Conservation (phyloP, 2,888 invertebrate genomes). For the Boloria selene region DNA sequence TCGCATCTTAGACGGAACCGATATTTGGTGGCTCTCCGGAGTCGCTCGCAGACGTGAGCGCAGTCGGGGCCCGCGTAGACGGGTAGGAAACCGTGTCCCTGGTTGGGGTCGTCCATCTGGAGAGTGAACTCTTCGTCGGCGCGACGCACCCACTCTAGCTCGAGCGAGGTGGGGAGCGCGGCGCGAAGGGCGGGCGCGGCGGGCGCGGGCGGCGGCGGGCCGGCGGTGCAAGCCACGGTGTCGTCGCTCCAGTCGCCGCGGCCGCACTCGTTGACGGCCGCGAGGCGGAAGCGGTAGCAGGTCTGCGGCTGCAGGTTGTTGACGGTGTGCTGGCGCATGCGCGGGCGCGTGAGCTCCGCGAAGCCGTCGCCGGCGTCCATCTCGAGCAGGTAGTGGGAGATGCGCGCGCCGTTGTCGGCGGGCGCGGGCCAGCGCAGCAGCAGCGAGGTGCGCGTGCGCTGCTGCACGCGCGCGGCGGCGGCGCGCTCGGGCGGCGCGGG, state of each 20-base stretch:
- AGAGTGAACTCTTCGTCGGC: slow-evolving; percentile 91
- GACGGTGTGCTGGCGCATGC: slow-evolving; percentile 88
- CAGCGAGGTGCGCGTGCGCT: slow-evolving; percentile 87
- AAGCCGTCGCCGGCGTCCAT: slow-evolving; percentile 88
- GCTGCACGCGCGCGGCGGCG: slow-evolving; percentile 87
- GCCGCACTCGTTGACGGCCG: slow-evolving; percentile 91
- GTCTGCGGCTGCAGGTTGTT: slow-evolving; percentile 90
- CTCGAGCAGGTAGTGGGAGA: slow-evolving; percentile 89
- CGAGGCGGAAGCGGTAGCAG: slow-evolving; percentile 90
- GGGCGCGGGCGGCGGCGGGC: slow-evolving; percentile 90
- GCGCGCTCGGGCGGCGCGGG: slow-evolving; percentile 90
- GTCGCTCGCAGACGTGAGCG: slow-evolving; percentile 84
- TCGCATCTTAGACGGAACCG: slow-evolving; percentile 91
- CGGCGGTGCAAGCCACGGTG: slow-evolving; percentile 87
- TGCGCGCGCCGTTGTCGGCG: slow-evolving; percentile 90
- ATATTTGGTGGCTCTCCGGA: slow-evolving; percentile 90
- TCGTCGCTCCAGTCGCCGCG: slow-evolving; percentile 88
- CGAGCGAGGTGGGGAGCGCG: slow-evolving; percentile 84
- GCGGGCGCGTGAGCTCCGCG: slow-evolving; percentile 87
- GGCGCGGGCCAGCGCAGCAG: slow-evolving; percentile 88
- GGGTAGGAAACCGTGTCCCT: slow-evolving; percentile 89
- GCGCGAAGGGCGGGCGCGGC: slow-evolving; percentile 87
- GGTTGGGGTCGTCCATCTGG: slow-evolving; percentile 88
- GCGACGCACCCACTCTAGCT: slow-evolving; percentile 89
- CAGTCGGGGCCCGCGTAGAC: slow-evolving; percentile 90